Percentiles rank a stretch among this genome's conserved stretches.
These are phyloP conservation scores for Trichomycterus rosablanca DNA, from an alignment of 2,113 vertebrate species.

Conservation along the genomic window DNA sequence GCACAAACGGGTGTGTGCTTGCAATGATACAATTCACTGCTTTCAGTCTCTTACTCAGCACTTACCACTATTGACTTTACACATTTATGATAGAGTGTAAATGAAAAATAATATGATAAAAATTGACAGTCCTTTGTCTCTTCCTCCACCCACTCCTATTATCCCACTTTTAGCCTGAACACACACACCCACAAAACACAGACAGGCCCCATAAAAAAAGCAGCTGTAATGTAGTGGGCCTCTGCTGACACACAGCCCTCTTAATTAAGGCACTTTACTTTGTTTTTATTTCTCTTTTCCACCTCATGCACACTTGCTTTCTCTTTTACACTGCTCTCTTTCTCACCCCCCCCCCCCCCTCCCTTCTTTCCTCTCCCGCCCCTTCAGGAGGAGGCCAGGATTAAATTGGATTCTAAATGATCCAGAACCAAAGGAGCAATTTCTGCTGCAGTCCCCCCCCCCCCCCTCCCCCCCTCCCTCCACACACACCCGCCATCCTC, in stretches of 20 bases:
- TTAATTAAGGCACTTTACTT: slow-evolving; percentile 72
- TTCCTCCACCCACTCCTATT: background rate
- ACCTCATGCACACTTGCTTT: slow-evolving; percentile 36
- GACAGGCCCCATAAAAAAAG: slow-evolving; percentile 51
- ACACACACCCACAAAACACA: background rate
- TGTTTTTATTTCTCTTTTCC: slow-evolving; percentile 62
- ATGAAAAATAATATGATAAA: background rate
- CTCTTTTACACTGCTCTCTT: too few species aligned
- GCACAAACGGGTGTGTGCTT: background rate
- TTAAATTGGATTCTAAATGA: slow-evolving; percentile 77
- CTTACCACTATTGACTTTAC: background rate
- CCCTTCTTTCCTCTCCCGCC: slow-evolving; percentile 16
- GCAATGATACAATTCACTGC: slow-evolving; percentile 1
- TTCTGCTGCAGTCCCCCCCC: too few species aligned
- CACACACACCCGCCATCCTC: slow-evolving; percentile 25
- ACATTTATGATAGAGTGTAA: slow-evolving; percentile 14
- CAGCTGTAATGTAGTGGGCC: slow-evolving; percentile 44
- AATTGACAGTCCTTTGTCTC: background rate
- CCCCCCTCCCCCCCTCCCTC: too few species aligned
- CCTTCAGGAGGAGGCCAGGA: slow-evolving; percentile 48
- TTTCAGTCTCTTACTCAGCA: too few species aligned
- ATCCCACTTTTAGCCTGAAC: background rate
- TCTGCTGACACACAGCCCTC: slow-evolving; percentile 46
- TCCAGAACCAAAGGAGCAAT: slow-evolving; percentile 71
- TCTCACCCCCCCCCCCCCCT: too few species aligned